Evolutionary conservation across 1,140 invertebrate species (phyloP).

Genomic region (Drosophila santomea): DNA sequence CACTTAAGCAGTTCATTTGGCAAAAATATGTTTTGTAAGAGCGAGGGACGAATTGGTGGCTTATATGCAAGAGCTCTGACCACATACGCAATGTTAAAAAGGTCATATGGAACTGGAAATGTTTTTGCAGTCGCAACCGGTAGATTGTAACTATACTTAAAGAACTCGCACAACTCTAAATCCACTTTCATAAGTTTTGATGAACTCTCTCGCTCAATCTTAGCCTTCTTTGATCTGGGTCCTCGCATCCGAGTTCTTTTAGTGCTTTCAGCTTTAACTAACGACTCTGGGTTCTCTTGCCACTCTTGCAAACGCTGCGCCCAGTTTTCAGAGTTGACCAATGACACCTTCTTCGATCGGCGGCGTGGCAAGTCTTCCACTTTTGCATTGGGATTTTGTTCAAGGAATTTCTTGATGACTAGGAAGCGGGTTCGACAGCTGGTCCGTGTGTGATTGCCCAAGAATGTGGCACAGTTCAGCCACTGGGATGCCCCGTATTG

Average conservation of each 20-base stretch:
- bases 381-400: slow-evolving; percentile 70
- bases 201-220: neutral
- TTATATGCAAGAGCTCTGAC: slow-evolving; percentile 24
- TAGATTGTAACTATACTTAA: slow-evolving; percentile 75
- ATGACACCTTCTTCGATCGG: slow-evolving; percentile 12
- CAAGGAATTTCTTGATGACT: slow-evolving; percentile 81
- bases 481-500: slow-evolving; percentile 83
- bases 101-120: slow-evolving; percentile 30
- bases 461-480: slow-evolving; percentile 83
- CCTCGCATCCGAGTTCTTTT: neutral
- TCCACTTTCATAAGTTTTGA: slow-evolving; percentile 31
- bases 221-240: neutral
- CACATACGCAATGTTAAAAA: slow-evolving; percentile 19
- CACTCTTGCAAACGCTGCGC: slow-evolving; percentile 59
- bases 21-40: slow-evolving; percentile 17
- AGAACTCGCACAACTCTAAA: slow-evolving; percentile 49
- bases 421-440: slow-evolving; percentile 85
- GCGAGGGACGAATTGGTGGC: slow-evolving; percentile 1
- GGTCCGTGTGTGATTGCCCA: slow-evolving; percentile 85
- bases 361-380: slow-evolving; percentile 76
- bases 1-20: slow-evolving; percentile 17
- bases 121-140: slow-evolving; percentile 9
- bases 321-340: slow-evolving; percentile 72
- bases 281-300: slow-evolving; percentile 44
- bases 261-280: neutral